Evolutionary conservation across 2,113 vertebrate genomes (phyloP).

Genomic region (Murina feae): DNA sequence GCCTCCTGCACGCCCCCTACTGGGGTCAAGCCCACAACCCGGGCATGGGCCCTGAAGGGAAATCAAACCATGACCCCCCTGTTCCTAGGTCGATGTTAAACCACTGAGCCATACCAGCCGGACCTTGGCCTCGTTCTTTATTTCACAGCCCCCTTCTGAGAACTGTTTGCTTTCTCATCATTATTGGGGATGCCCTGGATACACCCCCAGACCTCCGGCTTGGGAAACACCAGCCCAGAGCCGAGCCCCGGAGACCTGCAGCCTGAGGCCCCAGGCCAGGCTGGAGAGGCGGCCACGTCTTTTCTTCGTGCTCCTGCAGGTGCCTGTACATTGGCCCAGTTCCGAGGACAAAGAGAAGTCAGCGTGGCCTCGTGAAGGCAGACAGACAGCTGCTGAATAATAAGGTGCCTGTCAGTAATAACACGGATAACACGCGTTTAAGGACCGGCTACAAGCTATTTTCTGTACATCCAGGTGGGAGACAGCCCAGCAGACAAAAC

Average conservation of each 20-base stretch:
- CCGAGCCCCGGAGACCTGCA: background rate
- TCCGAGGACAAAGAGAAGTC: background rate
- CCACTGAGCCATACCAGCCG: no score
- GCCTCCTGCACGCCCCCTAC: no score
- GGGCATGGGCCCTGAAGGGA: no score
- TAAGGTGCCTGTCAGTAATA: background rate
- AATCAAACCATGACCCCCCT: no score
- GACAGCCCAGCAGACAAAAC: background rate
- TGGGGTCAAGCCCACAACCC: no score
- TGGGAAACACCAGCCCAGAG: background rate
- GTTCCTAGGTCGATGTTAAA: no score
- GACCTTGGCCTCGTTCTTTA: background rate
- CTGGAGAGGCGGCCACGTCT: background rate
- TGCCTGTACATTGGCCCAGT: background rate
- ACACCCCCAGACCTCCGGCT: background rate
- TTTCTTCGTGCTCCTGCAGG: rapidly evolving
- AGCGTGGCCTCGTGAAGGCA: background rate
- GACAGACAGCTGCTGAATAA: background rate
- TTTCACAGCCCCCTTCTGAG: background rate
- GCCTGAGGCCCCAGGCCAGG: background rate
- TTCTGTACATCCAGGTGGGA: slow-evolving; percentile 18
- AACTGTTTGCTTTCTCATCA: rapidly evolving
- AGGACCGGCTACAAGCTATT: background rate
- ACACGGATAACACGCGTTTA: background rate
- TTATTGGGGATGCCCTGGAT: background rate